A percentile compares a stretch with the other conserved stretches of the same genome.
Evolutionary conservation across 2,113 vertebrate species (phyloP).

Genomic region (Sclerurus mexicanus): DNA sequence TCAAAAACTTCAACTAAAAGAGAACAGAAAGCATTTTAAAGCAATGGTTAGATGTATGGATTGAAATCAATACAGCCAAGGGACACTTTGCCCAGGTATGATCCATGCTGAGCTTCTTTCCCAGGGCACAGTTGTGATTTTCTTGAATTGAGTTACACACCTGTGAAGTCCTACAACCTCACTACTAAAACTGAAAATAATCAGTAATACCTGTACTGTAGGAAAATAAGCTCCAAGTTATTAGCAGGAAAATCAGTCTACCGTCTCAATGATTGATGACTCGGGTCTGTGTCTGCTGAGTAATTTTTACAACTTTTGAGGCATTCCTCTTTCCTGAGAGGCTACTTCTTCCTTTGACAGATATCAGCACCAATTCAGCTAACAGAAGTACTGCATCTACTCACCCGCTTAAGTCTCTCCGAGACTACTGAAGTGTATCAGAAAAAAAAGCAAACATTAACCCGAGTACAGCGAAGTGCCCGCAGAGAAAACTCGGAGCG

Average conservation of each 20-base stretch:
- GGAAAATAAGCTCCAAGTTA: neutral
- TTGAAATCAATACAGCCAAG: neutral
- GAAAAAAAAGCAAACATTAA: neutral
- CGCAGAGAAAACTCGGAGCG: neutral
- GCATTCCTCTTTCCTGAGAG: neutral
- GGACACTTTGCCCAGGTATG: neutral
- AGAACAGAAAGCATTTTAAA: neutral
- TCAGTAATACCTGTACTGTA: neutral
- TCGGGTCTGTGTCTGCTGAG: rapidly evolving
- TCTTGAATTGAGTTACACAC: neutral
- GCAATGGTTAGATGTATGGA: neutral
- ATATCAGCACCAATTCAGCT: neutral
- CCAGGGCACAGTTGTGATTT: neutral
- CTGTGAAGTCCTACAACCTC: neutral
- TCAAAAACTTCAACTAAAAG: neutral
- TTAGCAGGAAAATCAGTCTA: neutral
- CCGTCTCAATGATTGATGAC: neutral
- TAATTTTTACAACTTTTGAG: neutral
- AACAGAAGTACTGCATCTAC: neutral
- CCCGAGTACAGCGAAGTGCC: rapidly evolving
- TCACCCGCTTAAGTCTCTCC: neutral
- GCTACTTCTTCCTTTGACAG: no score
- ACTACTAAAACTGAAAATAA: neutral
- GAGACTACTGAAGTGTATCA: neutral
- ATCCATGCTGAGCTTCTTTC: neutral